phyloP scores from a whole-genome alignment of 64 coral and sea anemone species.

The Montipora efflorescens region DNA sequence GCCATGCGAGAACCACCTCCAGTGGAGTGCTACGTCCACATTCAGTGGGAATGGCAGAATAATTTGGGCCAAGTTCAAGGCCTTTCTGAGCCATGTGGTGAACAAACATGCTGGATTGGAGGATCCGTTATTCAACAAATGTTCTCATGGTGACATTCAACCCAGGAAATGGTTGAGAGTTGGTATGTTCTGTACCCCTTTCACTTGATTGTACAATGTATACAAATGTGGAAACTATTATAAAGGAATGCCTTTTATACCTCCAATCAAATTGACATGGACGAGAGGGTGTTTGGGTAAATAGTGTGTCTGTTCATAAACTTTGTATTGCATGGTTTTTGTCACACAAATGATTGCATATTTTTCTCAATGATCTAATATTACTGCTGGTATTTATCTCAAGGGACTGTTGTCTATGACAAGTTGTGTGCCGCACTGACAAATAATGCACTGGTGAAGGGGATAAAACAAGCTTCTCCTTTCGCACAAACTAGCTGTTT shows the following conservation, averaged over 20 bases:
- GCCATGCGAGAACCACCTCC: background rate
- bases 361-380: too few species aligned
- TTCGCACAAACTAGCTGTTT: background rate
- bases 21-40: slow-evolving; percentile 8
- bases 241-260: too few species aligned
- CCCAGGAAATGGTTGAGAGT: background rate
- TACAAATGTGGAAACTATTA: too few species aligned
- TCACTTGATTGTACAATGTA: too few species aligned
- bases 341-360: too few species aligned
- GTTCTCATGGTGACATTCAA: slow-evolving; percentile 1
- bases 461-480: slow-evolving; percentile 37
- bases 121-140: slow-evolving; percentile 18
- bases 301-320: too few species aligned
- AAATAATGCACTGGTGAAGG: background rate
- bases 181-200: slow-evolving; percentile 6
- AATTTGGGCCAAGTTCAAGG: slow-evolving; percentile 33
- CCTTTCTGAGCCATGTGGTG: background rate
- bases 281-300: too few species aligned
- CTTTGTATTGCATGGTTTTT: too few species aligned
- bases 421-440: slow-evolving; percentile 2
- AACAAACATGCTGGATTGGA: slow-evolving; percentile 2
- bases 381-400: too few species aligned
- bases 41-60: slow-evolving; percentile 25
- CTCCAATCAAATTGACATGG: too few species aligned
- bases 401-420: background rate